Evolutionary conservation across 2,888 invertebrate species (phyloP), one percentile per base, ranked within the genome.

Genomic region (Philereme vetulata): DNA sequence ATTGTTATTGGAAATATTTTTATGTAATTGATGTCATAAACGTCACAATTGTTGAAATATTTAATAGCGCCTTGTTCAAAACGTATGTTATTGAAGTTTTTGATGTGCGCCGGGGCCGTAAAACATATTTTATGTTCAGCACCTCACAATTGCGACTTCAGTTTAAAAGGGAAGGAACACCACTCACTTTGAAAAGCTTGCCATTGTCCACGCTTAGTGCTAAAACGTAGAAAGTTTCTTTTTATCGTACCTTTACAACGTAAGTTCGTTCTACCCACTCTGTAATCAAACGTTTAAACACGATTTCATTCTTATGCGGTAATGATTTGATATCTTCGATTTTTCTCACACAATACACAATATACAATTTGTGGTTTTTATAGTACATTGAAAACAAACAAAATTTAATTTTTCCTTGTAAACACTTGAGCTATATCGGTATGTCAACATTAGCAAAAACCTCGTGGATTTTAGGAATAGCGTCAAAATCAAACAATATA

Each of bases 51-150:
- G 59, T 62, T 50, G 33, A 53, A 51, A 51, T 38, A 52, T 49
- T 51, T 60, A 52, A 53, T 45, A 47, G 46, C 46, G 57, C 53
- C 59, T 61, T 48, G 60, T 65, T 56, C 59, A 42, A 43, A 62
- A 46, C 50, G 45, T 53, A 57, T 62, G 82, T 82, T 85, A 85
- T 88, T 85, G 81, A 81, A 79, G 81, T 84, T 79, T 86, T 84
- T 85, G 87, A 87, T 85, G 88, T 85, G 86, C 85, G 85, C 75
- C 82, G 78, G 67, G 62, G 85, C 70, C 86, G 81, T 91, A 91
- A 91, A 92, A 90, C 78, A 86, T 54, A 81, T 90, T 92, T 92
- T 92, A 91, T 88, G 90, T 81, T 72, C 80, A 72, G 73, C 71
- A 74, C 70, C 76, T 77, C 70, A 80, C 83, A 84, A 85, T 87